A percentile compares a stretch with the other conserved stretches of the same genome.
Evolutionary conservation across 2,797 vertebrate genomes (phyloP).

Genomic region (Cygnus olor): DNA sequence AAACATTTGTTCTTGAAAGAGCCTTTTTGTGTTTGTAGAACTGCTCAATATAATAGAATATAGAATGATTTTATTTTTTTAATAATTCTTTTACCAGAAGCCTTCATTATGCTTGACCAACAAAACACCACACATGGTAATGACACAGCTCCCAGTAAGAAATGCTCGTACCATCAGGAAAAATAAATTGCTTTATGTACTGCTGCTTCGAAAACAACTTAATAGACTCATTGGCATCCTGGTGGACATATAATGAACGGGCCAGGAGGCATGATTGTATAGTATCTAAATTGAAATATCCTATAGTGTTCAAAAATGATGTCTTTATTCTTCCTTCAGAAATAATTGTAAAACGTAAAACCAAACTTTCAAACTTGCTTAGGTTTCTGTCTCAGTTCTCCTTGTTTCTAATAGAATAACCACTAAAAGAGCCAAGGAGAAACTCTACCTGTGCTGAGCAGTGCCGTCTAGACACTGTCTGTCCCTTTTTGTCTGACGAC

Average conservation of each 20-base stretch:
- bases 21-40: background rate
- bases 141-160: background rate
- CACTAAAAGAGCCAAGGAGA: background rate
- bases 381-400: background rate
- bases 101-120: background rate
- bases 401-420: background rate
- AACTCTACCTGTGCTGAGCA: background rate
- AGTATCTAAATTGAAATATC: background rate
- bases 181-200: background rate
- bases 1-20: background rate
- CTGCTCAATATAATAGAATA: background rate
- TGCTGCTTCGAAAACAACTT: background rate
- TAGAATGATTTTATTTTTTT: background rate
- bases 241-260: background rate
- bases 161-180: background rate
- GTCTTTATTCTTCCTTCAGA: background rate
- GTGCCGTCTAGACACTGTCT: background rate
- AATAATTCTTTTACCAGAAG: background rate
- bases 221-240: background rate
- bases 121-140: background rate
- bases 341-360: background rate
- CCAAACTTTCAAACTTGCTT: background rate
- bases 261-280: fast-evolving
- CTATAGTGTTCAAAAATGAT: background rate
- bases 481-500: background rate